Percentiles rank a stretch among this genome's conserved stretches.
These are phyloP conservation scores for Peromyscus polionotus DNA, from an alignment of 2,113 vertebrate genomes.

Conservation along the genomic window DNA sequence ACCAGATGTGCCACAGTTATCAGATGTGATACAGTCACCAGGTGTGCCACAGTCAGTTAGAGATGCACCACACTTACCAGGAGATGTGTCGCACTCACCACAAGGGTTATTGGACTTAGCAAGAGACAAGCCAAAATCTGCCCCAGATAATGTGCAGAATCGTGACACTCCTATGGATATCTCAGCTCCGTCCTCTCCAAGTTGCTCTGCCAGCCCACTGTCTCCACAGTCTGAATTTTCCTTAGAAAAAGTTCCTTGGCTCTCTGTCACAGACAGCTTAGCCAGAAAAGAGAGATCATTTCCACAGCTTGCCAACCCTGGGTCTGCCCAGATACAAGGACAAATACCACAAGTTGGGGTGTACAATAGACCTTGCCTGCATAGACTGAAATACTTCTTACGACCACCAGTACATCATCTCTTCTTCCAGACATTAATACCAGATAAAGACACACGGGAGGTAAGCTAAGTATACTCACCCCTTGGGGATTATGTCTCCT, in stretches of 20 bases:
- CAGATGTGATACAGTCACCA: neutral
- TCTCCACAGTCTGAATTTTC: slow-evolving; percentile 1
- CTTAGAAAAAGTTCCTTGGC: slow-evolving; percentile 53
- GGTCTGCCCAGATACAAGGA: slow-evolving; percentile 23
- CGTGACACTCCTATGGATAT: slow-evolving; percentile 42
- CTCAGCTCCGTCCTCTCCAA: neutral
- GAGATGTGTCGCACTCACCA: neutral
- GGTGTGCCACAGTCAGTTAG: neutral
- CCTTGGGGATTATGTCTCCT: neutral
- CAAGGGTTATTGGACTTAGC: neutral
- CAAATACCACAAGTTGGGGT: neutral
- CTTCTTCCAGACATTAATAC: slow-evolving; percentile 81
- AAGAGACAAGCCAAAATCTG: neutral
- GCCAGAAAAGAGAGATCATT: slow-evolving; percentile 20
- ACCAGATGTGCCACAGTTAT: neutral
- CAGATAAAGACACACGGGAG: slow-evolving; percentile 83
- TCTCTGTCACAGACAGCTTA: slow-evolving; percentile 34
- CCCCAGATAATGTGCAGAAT: neutral
- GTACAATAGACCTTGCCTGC: slow-evolving; percentile 81
- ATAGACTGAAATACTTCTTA: slow-evolving; percentile 86
- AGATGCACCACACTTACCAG: neutral
- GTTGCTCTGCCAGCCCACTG: neutral
- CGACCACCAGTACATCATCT: slow-evolving; percentile 86
- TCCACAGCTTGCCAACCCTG: neutral
- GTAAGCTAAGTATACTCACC: slow-evolving; percentile 74